A percentile compares a stretch with the other conserved stretches of the same genome.
Conservation (phyloP, 2,797 vertebrate genomes). For the Pagetopsis macropterus region DNA sequence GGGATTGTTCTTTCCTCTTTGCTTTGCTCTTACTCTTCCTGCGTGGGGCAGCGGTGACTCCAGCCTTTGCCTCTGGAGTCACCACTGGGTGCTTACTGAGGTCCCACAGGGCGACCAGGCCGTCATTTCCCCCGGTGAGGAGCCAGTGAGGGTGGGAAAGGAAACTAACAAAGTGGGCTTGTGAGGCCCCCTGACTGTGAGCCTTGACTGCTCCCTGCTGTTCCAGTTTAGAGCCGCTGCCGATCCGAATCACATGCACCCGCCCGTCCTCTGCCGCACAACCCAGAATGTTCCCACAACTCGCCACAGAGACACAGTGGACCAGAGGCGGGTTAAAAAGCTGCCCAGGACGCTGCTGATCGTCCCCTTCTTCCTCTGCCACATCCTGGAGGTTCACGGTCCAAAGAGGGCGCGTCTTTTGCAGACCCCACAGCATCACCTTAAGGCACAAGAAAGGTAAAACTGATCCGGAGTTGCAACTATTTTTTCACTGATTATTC, state of each 20-base stretch:
- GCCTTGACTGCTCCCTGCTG: slow-evolving; percentile 85
- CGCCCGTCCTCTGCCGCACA: slow-evolving; percentile 94
- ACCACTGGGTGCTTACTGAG: slow-evolving; percentile 77
- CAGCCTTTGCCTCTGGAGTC: slow-evolving; percentile 76
- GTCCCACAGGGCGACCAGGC: slow-evolving; percentile 91
- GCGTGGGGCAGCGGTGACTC: slow-evolving; percentile 34
- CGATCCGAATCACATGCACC: slow-evolving; percentile 89
- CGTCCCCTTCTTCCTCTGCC: slow-evolving; percentile 72
- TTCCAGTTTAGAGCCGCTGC: slow-evolving; percentile 87
- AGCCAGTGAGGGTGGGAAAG: slow-evolving; percentile 88
- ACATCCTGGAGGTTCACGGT: slow-evolving; percentile 89
- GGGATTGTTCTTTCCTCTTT: slow-evolving; percentile 64
- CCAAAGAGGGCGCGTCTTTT: slow-evolving; percentile 94
- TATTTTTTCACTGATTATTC: no score
- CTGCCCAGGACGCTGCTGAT: slow-evolving; percentile 82
- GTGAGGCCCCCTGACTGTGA: slow-evolving; percentile 90
- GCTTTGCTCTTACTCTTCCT: slow-evolving; percentile 71
- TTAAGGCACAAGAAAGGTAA: slow-evolving; percentile 50
- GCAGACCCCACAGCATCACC: slow-evolving; percentile 95
- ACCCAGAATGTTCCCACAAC: slow-evolving; percentile 89
- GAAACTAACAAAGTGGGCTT: slow-evolving; percentile 88
- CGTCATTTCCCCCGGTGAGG: slow-evolving; percentile 92
- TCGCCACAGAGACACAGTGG: slow-evolving; percentile 89
- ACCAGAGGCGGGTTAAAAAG: slow-evolving; percentile 94
- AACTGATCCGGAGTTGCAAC: not conserved